These are phyloP conservation scores for Cromileptes altivelis DNA, from an alignment of 2,113 vertebrate genomes.

Conservation along the genomic window DNA sequence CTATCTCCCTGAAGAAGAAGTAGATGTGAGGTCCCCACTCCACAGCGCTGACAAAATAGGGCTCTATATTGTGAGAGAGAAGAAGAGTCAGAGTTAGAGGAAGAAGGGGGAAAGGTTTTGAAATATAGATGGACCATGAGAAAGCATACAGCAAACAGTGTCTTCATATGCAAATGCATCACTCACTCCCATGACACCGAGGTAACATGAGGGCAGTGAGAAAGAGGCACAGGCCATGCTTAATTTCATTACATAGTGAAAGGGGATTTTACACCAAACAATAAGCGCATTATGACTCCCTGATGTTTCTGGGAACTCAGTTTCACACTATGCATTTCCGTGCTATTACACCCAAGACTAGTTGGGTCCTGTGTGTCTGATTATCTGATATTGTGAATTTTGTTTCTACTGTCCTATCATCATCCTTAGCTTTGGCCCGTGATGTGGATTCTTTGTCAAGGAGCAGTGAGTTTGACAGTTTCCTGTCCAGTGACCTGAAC, in stretches of 20 bases:
- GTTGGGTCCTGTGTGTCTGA: slow-evolving; percentile 6
- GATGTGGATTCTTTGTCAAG: background rate
- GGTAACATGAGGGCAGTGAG: slow-evolving; percentile 56
- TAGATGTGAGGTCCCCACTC: slow-evolving; percentile 96
- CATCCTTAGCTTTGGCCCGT: background rate
- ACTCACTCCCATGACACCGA: slow-evolving; percentile 50
- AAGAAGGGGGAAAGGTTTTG: background rate
- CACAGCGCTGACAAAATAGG: slow-evolving; percentile 93
- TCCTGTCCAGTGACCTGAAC: slow-evolving; percentile 32
- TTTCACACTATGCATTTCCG: slow-evolving; percentile 34
- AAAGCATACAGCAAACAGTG: slow-evolving; percentile 20
- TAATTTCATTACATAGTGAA: slow-evolving; percentile 76
- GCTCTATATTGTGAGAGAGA: slow-evolving; percentile 82
- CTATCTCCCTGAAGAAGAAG: slow-evolving; percentile 98
- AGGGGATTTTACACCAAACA: slow-evolving; percentile 75
- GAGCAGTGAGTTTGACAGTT: slow-evolving; percentile 30
- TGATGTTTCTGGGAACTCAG: slow-evolving; percentile 40
- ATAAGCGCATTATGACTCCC: slow-evolving; percentile 65
- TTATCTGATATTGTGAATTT: background rate
- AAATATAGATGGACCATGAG: slow-evolving; percentile 45
- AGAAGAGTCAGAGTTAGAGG: background rate
- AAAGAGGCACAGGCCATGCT: slow-evolving; percentile 50
- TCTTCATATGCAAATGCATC: slow-evolving; percentile 41
- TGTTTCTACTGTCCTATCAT: background rate
- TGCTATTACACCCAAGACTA: slow-evolving; percentile 16